Evolutionary conservation across 2,113 vertebrate genomes (phyloP).

Genomic region (Ciconia stormi): DNA sequence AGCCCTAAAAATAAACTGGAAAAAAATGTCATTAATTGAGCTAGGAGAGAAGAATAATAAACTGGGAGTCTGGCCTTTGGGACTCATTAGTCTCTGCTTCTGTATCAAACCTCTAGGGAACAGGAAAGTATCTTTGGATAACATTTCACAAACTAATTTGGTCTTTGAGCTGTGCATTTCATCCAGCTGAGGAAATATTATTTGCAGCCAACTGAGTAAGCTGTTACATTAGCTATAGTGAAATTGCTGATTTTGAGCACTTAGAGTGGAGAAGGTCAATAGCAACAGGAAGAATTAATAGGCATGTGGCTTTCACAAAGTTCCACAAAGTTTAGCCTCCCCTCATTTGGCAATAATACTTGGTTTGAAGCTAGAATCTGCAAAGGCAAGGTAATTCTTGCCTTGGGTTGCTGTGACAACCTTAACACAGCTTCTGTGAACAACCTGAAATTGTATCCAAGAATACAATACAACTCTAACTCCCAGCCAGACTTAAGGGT

Average conservation of each 20-base stretch:
- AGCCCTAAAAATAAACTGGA: constrained; percentile 7
- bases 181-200: constrained; percentile 32
- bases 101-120: not conserved
- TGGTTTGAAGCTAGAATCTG: not conserved
- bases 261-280: not conserved
- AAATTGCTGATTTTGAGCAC: constrained; percentile 4
- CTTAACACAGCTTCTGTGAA: not conserved
- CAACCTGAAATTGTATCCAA: not conserved
- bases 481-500: not conserved
- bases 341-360: not conserved
- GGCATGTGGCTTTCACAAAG: not conserved
- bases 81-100: constrained; percentile 44
- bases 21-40: not conserved
- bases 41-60: not conserved
- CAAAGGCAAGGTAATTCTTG: constrained; percentile 37
- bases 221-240: not conserved
- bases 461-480: not conserved
- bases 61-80: not conserved
- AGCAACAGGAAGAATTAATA: not conserved
- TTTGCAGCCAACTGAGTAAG: not conserved
- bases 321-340: constrained; percentile 13
- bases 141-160: not conserved
- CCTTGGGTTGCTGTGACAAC: constrained; percentile 61
- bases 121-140: not conserved
- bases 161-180: constrained; percentile 8